A percentile compares a stretch with the other conserved stretches of the same genome.
Conservation (phyloP, 2,888 invertebrate genomes). For the Spilarctia lutea region DNA sequence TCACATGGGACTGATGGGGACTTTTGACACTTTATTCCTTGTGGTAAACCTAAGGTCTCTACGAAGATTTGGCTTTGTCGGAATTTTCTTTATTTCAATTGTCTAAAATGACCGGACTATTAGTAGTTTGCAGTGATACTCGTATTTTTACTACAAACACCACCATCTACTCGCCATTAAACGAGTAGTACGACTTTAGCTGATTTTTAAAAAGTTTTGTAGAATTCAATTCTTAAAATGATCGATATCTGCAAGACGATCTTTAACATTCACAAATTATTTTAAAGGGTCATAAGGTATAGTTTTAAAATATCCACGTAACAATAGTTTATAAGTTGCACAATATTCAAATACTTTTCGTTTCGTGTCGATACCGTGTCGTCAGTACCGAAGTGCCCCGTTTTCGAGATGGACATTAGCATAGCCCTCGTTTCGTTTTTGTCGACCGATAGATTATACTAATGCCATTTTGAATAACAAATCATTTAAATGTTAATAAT, state of each 20-base stretch:
- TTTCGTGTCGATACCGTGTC: constrained; percentile 5
- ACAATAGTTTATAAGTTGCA: background rate
- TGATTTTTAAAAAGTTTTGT: background rate
- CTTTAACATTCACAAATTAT: background rate
- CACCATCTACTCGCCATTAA: background rate
- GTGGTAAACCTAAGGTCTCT: no score
- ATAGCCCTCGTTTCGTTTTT: constrained; percentile 36
- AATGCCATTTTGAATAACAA: constrained; percentile 53
- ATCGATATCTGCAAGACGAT: background rate
- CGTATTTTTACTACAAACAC: background rate
- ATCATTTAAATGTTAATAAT: constrained; percentile 36
- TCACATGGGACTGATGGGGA: no score
- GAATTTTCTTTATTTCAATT: no score
- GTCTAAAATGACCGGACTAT: no score
- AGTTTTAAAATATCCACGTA: no score
- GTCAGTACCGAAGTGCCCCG: background rate
- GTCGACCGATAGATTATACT: constrained; percentile 27
- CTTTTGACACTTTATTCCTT: no score
- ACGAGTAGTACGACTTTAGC: background rate
- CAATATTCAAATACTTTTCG: background rate
- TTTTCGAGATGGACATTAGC: constrained; percentile 24
- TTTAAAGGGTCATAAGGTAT: background rate
- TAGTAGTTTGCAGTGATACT: no score
- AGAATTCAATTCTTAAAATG: background rate
- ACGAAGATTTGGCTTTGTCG: no score